Evolutionary conservation across 2,797 vertebrate genomes (phyloP).

Genomic region (Mareca penelope): DNA sequence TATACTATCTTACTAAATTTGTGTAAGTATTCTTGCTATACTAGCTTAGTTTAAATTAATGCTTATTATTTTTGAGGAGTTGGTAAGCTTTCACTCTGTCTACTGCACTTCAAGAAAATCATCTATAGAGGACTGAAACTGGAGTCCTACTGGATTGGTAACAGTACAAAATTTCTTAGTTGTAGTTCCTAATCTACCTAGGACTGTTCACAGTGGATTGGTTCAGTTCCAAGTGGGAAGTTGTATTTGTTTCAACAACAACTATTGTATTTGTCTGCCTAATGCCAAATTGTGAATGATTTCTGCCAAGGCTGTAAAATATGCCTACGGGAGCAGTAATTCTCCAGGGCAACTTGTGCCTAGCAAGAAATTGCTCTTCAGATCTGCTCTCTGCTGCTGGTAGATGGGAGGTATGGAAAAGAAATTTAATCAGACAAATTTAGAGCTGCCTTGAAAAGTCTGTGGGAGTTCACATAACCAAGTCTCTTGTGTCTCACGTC

Average conservation of each 20-base stretch:
- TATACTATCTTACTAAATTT: not conserved
- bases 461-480: not conserved
- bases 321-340: not conserved
- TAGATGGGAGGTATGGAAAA: not conserved
- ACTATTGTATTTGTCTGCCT: not conserved
- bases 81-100: not conserved
- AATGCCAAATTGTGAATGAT: not conserved
- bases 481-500: not conserved
- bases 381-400: not conserved
- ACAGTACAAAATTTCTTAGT: not conserved
- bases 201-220: not conserved
- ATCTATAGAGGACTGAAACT: not conserved
- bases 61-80: not conserved
- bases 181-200: not conserved
- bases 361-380: not conserved
- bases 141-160: not conserved
- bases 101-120: not conserved
- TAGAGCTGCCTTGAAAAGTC: not conserved
- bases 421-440: not conserved
- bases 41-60: not conserved
- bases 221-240: not conserved
- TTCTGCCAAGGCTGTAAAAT: conserved; percentile 2
- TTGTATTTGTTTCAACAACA: not conserved
- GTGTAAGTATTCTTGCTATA: not conserved
- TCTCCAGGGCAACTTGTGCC: not conserved